Conservation (phyloP, 1,140 invertebrate genomes). For the Ylistrum balloti region DNA sequence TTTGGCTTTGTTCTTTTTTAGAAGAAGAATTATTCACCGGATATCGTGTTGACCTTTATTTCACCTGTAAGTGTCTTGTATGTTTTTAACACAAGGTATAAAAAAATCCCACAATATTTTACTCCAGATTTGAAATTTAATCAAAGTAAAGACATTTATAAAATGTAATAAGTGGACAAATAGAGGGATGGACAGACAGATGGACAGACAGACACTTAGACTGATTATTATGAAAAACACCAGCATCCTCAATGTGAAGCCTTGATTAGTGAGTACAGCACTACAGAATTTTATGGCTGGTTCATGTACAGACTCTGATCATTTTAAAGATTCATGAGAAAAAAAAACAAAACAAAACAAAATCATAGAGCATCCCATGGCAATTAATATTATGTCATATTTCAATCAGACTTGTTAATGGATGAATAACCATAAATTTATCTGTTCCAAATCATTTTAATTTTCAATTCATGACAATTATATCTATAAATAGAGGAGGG, state of each 20-base stretch:
- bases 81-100: too few species aligned
- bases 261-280: neutral
- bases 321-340: neutral
- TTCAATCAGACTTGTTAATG: neutral
- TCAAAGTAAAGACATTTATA: too few species aligned
- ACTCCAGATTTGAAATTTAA: too few species aligned
- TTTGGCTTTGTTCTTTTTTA: too few species aligned
- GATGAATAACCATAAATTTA: neutral
- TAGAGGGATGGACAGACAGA: too few species aligned
- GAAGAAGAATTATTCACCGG: too few species aligned
- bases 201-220: neutral
- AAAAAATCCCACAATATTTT: too few species aligned
- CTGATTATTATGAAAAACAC: neutral
- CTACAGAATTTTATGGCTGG: neutral
- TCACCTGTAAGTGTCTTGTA: too few species aligned
- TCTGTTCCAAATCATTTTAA: neutral
- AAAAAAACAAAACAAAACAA: neutral
- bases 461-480: neutral
- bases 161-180: too few species aligned
- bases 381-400: neutral
- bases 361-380: neutral
- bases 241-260: too few species aligned
- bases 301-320: neutral
- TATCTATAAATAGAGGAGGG: neutral
- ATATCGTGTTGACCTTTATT: too few species aligned